Evolutionary conservation across 30 jellyfish, hydroid and myxozoan genomes (phyloP).

Genomic region (Hydra vulgaris): DNA sequence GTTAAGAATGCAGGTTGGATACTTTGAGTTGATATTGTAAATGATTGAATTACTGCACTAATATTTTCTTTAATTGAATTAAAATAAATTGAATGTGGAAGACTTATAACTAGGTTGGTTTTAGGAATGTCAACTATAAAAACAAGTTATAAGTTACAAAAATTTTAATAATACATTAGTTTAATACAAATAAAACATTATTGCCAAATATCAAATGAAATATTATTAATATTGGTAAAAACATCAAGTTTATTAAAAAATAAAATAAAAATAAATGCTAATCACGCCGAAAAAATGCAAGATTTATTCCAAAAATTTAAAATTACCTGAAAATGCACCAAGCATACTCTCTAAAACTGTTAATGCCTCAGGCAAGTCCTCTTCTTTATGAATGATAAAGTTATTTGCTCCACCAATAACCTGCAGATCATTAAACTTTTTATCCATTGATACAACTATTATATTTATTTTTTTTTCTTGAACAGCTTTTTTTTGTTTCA

Average conservation of each 20-base stretch:
- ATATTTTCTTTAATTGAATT: not conserved
- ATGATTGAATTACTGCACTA: not conserved
- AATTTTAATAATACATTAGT: too few species aligned
- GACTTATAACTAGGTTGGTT: constrained; percentile 11
- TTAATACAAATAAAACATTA: too few species aligned
- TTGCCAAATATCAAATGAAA: too few species aligned
- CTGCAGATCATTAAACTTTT: not conserved
- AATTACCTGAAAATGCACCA: constrained; percentile 9
- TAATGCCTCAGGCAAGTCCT: constrained; percentile 5
- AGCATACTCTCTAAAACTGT: not conserved
- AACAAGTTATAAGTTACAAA: not conserved
- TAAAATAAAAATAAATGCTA: too few species aligned
- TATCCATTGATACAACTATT: not conserved
- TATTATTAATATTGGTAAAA: too few species aligned
- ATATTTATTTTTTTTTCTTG: not conserved
- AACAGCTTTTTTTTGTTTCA: not conserved
- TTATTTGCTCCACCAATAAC: not conserved
- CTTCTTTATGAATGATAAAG: not conserved
- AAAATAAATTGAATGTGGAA: not conserved
- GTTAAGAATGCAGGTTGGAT: constrained; percentile 18
- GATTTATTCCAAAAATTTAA: too few species aligned
- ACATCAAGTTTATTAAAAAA: too few species aligned
- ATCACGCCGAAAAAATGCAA: too few species aligned
- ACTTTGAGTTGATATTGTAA: not conserved
- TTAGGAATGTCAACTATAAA: not conserved